phyloP scores from a whole-genome alignment of 2,888 invertebrate species.

The Exocentrus adspersus region DNA sequence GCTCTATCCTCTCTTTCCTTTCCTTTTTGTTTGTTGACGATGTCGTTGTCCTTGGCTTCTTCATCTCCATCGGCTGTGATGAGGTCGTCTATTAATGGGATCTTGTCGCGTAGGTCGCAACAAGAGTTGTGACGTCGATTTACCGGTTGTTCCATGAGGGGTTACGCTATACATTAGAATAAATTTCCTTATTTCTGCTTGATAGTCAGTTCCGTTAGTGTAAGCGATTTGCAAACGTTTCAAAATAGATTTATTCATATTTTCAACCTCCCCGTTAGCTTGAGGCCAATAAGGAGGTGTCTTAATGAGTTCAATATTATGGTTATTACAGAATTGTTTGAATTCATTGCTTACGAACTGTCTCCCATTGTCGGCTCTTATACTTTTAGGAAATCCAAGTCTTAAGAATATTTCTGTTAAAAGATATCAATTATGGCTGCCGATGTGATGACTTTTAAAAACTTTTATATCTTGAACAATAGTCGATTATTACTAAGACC shows the following conservation, averaged over 20 bases:
- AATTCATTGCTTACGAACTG: slow-evolving; percentile 27
- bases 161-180: no score
- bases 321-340: neutral
- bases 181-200: no score
- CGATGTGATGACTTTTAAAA: slow-evolving; percentile 28
- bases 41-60: no score
- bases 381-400: slow-evolving; percentile 26
- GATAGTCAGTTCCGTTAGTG: neutral
- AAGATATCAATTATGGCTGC: slow-evolving; percentile 24
- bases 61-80: no score
- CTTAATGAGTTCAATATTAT: neutral
- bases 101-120: no score
- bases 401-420: slow-evolving; percentile 29
- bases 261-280: slow-evolving; percentile 48
- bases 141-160: no score
- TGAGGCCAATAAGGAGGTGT: slow-evolving; percentile 23
- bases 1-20: no score
- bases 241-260: slow-evolving; percentile 44
- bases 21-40: no score
- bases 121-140: no score
- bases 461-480: slow-evolving; percentile 36
- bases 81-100: no score
- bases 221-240: slow-evolving; percentile 30
- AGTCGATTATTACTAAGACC: slow-evolving; percentile 31
- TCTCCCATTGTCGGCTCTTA: slow-evolving; percentile 37